Percentiles rank a stretch among this genome's conserved stretches.
Conservation (phyloP, 2,888 invertebrate genomes). For the Drosophila leonis region DNA sequence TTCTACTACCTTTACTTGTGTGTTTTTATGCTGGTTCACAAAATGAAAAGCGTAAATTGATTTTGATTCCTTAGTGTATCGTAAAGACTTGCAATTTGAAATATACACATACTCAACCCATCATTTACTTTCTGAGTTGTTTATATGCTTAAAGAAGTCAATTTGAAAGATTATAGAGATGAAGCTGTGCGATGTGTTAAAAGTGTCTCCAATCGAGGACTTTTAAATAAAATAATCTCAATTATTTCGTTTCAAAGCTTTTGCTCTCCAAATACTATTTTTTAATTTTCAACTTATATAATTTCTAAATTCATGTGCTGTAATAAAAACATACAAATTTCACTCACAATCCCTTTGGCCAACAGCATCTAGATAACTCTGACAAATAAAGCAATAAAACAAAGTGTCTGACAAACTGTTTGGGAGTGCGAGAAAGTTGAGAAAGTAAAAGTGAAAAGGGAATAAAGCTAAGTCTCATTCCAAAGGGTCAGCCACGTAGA, state of each 20-base stretch:
- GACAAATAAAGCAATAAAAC: slow-evolving; percentile 20
- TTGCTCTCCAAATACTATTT: background rate
- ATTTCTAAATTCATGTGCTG: no score
- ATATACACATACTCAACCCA: no score
- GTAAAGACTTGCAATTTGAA: no score
- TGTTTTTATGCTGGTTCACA: no score
- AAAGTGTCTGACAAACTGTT: slow-evolving; percentile 1
- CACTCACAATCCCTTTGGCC: background rate
- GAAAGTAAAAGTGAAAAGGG: slow-evolving; percentile 5
- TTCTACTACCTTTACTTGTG: no score
- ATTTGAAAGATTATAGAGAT: background rate
- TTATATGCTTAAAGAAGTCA: no score
- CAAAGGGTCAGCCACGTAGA: slow-evolving; percentile 9
- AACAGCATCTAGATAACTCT: background rate
- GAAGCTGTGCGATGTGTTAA: background rate
- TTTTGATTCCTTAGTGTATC: no score
- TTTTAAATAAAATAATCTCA: background rate
- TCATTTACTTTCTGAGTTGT: background rate
- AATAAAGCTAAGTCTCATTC: slow-evolving; percentile 4
- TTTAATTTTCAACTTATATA: background rate
- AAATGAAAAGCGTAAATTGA: no score
- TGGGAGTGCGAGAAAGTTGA: background rate
- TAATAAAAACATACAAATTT: background rate
- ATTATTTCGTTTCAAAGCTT: background rate
- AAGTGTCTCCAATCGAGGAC: background rate